phyloP scores from a whole-genome alignment of 2,888 invertebrate genomes.

The Himalopsyche anomala region DNA sequence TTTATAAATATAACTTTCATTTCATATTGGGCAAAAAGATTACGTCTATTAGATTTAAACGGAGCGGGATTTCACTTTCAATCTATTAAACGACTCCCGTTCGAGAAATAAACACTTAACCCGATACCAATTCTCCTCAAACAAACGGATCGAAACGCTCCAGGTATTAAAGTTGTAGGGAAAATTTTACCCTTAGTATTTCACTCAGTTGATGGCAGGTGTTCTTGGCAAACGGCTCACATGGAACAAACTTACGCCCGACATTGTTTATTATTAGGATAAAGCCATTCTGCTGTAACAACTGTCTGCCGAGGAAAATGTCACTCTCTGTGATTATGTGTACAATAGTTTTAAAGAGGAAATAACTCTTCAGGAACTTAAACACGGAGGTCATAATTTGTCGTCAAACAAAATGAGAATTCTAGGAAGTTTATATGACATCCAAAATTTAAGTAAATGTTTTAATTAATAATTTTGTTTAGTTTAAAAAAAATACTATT shows the following conservation, averaged over 20 bases:
- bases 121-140: slow-evolving; percentile 29
- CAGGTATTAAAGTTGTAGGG: slow-evolving; percentile 41
- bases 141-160: slow-evolving; percentile 38
- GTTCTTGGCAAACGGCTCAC: slow-evolving; percentile 60
- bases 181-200: slow-evolving; percentile 50
- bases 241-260: slow-evolving; percentile 39
- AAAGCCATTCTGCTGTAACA: slow-evolving; percentile 32
- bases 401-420: background rate
- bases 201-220: slow-evolving; percentile 53
- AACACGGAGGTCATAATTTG: slow-evolving; percentile 15
- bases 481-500: too few relatives aligned
- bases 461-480: too few relatives aligned
- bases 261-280: slow-evolving; percentile 44
- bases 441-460: background rate
- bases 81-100: slow-evolving; percentile 26
- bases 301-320: slow-evolving; percentile 38
- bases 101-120: slow-evolving; percentile 27
- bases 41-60: slow-evolving; percentile 26
- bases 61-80: slow-evolving; percentile 23
- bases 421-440: background rate
- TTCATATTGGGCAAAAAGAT: background rate
- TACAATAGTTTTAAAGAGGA: slow-evolving; percentile 37
- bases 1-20: background rate
- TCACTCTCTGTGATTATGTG: slow-evolving; percentile 41
- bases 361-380: slow-evolving; percentile 17